Conservation (phyloP, 35 echinoderm and acorn worm genomes). For the Holothuria glaberrima region DNA sequence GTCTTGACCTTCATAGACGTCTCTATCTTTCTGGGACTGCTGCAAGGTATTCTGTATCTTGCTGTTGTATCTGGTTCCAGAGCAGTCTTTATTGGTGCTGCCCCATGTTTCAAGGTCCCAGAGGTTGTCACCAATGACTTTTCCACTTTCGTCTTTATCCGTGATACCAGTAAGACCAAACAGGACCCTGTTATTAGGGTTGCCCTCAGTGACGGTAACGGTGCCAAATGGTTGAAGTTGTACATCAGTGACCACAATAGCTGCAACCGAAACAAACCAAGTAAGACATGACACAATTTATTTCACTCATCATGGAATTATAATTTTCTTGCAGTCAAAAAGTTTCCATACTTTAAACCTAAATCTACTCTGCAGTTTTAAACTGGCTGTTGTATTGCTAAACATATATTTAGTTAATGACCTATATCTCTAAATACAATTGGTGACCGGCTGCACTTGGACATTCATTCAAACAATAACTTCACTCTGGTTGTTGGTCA, state of each 20-base stretch:
- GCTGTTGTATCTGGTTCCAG: slow-evolving; percentile 50
- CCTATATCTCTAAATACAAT: too few relatives aligned
- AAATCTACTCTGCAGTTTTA: too few relatives aligned
- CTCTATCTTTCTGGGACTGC: slow-evolving; percentile 50
- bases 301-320: too few relatives aligned
- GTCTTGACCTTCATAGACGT: slow-evolving; percentile 78
- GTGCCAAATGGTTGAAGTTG: slow-evolving; percentile 23
- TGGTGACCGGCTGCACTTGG: too few relatives aligned
- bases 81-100: slow-evolving; percentile 73
- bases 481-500: too few relatives aligned
- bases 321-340: too few relatives aligned
- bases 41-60: slow-evolving; percentile 68
- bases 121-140: slow-evolving; percentile 69
- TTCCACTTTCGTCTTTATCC: slow-evolving; percentile 70
- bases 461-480: too few relatives aligned
- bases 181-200: slow-evolving; percentile 73
- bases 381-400: too few relatives aligned
- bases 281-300: neutral
- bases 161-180: slow-evolving; percentile 71
- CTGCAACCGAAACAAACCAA: neutral
- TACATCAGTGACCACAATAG: slow-evolving; percentile 53
- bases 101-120: slow-evolving; percentile 81
- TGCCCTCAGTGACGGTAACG: slow-evolving; percentile 53
- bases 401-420: too few relatives aligned
- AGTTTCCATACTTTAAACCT: too few relatives aligned